These are phyloP conservation scores for Euplagia quadripunctaria DNA, from an alignment of 2,888 invertebrate genomes.

Conservation along the genomic window DNA sequence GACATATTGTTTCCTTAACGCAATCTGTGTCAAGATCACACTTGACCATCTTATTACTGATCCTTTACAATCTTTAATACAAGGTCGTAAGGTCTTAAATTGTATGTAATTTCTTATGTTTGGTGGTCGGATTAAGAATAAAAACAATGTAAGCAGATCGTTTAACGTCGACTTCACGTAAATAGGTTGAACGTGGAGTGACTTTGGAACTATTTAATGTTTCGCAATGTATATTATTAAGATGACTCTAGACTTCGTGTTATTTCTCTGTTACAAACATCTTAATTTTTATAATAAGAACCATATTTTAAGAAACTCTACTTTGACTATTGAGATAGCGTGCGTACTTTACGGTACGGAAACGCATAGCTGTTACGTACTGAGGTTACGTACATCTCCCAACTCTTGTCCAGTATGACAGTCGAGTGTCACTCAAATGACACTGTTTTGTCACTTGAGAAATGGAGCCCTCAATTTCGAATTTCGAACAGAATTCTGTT, in stretches of 20 bases:
- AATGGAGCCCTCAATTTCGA: neutral
- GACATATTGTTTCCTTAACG: conserved; percentile 70
- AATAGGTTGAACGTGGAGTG: conserved; percentile 73
- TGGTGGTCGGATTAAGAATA: conserved; percentile 67
- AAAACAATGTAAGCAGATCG: conserved; percentile 59
- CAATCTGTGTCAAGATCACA: conserved; percentile 79
- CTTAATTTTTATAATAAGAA: too few species aligned
- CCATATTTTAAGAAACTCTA: too few species aligned
- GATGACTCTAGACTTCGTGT: conserved; percentile 28
- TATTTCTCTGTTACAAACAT: conserved; percentile 13
- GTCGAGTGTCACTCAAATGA: too few species aligned
- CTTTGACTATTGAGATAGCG: too few species aligned
- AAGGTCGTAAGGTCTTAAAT: conserved; percentile 52
- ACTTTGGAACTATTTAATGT: conserved; percentile 46
- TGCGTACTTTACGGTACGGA: too few species aligned
- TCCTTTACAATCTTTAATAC: conserved; percentile 36
- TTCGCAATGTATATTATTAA: conserved; percentile 33
- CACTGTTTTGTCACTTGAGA: neutral
- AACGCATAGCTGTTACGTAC: too few species aligned
- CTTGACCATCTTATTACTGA: conserved; percentile 40
- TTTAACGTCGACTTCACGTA: conserved; percentile 70
- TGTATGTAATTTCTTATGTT: conserved; percentile 42
- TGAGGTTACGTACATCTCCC: too few species aligned
- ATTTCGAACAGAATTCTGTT: neutral
- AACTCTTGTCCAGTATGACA: too few species aligned